These are phyloP conservation scores for Tragelaphus strepsiceros DNA, from an alignment of 2,113 vertebrate genomes.

Conservation along the genomic window DNA sequence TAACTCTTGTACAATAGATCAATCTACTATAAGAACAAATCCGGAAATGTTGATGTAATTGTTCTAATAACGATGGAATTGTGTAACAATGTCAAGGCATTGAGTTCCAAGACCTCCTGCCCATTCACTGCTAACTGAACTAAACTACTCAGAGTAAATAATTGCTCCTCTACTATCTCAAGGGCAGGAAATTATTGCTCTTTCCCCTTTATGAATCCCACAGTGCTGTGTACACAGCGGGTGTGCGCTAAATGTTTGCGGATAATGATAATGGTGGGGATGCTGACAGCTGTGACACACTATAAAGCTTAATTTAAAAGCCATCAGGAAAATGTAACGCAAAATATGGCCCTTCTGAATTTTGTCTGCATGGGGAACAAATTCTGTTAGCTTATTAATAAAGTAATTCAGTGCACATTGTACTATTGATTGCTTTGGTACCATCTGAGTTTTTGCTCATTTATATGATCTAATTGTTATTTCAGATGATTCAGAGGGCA, in stretches of 20 bases:
- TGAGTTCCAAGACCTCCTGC: not conserved
- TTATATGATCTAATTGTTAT: constrained; percentile 68
- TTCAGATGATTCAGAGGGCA: constrained; percentile 56
- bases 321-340: constrained; percentile 41
- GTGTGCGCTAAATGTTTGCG: constrained; percentile 53
- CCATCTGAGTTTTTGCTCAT: constrained; percentile 29
- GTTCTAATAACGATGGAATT: not conserved
- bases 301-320: constrained; percentile 67
- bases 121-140: not conserved
- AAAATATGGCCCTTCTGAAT: constrained; percentile 34
- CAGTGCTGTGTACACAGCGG: constrained; percentile 27
- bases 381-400: constrained; percentile 55
- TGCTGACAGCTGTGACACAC: constrained; percentile 42
- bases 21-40: not conserved
- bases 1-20: not conserved
- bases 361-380: constrained; percentile 34
- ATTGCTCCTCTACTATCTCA: constrained; percentile 46
- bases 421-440: constrained; percentile 26
- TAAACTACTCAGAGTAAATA: constrained; percentile 40
- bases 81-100: not conserved
- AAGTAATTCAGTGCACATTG: constrained; percentile 41
- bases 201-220: constrained; percentile 43
- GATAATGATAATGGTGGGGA: constrained; percentile 48
- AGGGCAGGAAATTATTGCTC: constrained; percentile 53
- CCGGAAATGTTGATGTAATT: not conserved